Conservation (phyloP, 2,113 vertebrate species). For the Regulus satrapa region DNA sequence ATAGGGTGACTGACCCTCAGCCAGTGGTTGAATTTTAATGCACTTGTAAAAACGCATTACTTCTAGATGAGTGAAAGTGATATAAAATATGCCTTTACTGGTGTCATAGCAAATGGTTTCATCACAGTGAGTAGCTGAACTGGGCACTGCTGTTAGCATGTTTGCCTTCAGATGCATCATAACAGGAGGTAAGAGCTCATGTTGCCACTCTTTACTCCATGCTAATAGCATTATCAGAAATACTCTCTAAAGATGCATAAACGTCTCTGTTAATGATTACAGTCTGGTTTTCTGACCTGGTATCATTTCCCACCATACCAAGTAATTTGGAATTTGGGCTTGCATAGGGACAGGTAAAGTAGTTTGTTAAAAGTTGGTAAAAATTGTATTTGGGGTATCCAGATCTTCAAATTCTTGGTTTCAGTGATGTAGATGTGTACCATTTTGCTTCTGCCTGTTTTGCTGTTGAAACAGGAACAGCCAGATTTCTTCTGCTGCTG, state of each 20-base stretch:
- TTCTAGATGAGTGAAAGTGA: not conserved
- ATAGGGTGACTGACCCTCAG: not conserved
- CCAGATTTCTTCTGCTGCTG: constrained; percentile 45
- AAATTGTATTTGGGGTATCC: not conserved
- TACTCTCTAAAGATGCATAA: no score
- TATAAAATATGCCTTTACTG: not conserved
- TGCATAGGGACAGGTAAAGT: not conserved
- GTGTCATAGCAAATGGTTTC: not conserved
- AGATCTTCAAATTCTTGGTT: not conserved
- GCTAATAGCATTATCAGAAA: not conserved
- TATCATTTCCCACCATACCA: not conserved
- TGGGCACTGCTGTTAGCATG: not conserved
- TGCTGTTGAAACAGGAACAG: not conserved
- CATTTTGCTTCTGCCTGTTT: not conserved
- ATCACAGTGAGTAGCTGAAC: not conserved
- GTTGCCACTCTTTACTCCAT: not conserved
- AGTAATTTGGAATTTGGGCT: not conserved
- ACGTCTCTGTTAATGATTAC: not conserved
- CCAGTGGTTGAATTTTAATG: not conserved
- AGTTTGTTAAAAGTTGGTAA: not conserved
- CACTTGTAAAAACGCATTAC: not conserved
- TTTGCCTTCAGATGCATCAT: not conserved
- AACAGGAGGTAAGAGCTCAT: not conserved
- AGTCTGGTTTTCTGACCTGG: not conserved
- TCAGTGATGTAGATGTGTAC: not conserved